Percentiles rank a stretch among this genome's conserved stretches.
Evolutionary conservation across 2,888 invertebrate genomes (phyloP).

Genomic region (Drosophila pegasa): DNA sequence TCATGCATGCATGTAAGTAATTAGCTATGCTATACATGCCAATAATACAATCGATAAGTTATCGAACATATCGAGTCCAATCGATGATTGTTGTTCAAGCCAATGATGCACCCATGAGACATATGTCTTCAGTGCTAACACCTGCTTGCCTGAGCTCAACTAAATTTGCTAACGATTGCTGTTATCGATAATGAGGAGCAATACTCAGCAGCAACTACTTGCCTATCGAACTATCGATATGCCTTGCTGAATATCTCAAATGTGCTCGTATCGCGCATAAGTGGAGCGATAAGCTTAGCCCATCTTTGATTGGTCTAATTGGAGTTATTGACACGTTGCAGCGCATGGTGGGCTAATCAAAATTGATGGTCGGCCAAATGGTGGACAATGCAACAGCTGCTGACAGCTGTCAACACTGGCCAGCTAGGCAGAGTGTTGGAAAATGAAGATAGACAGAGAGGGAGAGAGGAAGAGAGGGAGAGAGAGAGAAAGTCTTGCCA

Average conservation of each 20-base stretch:
- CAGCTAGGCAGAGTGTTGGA: conserved; percentile 7
- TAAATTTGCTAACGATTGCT: background rate
- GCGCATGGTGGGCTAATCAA: conserved; percentile 57
- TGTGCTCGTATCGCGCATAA: conserved; percentile 15
- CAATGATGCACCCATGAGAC: too few relatives aligned
- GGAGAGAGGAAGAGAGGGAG: background rate
- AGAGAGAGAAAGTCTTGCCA: conserved; percentile 14
- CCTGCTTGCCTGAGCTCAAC: too few relatives aligned
- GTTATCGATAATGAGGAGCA: background rate
- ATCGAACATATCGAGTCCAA: too few relatives aligned
- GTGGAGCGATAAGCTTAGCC: background rate
- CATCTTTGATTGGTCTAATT: conserved; percentile 48
- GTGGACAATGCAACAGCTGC: conserved; percentile 29
- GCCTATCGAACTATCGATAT: conserved; percentile 6
- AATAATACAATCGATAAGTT: background rate
- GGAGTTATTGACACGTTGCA: conserved; percentile 57
- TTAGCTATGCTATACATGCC: background rate
- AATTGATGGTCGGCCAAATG: conserved; percentile 61
- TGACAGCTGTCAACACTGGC: conserved; percentile 73
- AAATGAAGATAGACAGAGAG: background rate
- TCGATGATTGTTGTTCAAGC: too few relatives aligned
- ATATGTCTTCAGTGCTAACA: too few relatives aligned
- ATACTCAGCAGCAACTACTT: background rate
- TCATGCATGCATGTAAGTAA: too few relatives aligned
- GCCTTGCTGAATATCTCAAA: background rate